These are phyloP conservation scores for Jaculus jaculus DNA, from an alignment of 2,113 vertebrate species.

Conservation along the genomic window DNA sequence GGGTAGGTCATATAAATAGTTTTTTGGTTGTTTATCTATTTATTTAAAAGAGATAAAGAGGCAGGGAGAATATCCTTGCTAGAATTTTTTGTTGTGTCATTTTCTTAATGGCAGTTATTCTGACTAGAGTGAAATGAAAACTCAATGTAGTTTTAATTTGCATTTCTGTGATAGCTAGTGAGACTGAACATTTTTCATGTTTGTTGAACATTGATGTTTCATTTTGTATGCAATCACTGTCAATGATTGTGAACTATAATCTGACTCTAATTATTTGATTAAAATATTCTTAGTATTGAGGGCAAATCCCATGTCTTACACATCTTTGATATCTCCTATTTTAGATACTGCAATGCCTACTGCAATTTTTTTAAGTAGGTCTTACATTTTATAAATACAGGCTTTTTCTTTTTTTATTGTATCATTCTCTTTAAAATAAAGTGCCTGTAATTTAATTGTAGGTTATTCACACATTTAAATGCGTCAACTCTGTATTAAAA, in stretches of 20 bases:
- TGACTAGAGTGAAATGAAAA: not conserved
- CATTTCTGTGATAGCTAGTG: not conserved
- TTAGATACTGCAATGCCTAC: slow-evolving; percentile 8
- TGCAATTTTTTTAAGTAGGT: slow-evolving; percentile 6
- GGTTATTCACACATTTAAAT: slow-evolving; percentile 54
- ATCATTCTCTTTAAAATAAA: slow-evolving; percentile 57
- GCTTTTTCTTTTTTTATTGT: not conserved
- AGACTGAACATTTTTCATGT: not conserved
- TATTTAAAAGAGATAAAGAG: too few species aligned
- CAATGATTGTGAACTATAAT: slow-evolving; percentile 1
- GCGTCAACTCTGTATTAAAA: slow-evolving; percentile 59
- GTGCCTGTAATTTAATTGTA: not conserved
- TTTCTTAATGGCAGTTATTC: not conserved
- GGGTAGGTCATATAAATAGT: not conserved
- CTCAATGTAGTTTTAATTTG: not conserved
- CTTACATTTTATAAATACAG: not conserved
- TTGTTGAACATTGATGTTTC: not conserved
- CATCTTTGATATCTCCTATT: not conserved
- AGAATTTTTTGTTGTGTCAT: not conserved
- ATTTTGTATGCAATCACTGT: not conserved
- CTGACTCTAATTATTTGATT: slow-evolving; percentile 19
- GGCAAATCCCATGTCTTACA: not conserved
- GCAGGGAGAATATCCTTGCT: too few species aligned
- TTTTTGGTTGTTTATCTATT: too few species aligned
- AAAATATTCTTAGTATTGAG: slow-evolving; percentile 3